phyloP scores from a whole-genome alignment of 2,113 vertebrate species.

The Phalacrocorax aristotelis region DNA sequence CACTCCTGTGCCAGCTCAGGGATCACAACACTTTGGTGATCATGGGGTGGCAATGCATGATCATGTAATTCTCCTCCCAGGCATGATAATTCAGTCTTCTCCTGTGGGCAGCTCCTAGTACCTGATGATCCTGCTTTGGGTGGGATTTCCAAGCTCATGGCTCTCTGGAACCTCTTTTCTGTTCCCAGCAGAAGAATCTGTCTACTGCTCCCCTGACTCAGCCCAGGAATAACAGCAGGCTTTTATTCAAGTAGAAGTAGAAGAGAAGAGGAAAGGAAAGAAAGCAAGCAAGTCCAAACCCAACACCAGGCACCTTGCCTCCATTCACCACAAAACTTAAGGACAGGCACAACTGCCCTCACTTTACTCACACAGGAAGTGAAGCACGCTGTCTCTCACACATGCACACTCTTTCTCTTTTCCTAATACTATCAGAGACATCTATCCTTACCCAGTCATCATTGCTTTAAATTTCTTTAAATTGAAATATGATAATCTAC shows the following conservation, averaged over 20 bases:
- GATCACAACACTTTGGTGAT: background rate
- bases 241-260: background rate
- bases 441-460: background rate
- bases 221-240: background rate
- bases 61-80: background rate
- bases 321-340: background rate
- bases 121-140: background rate
- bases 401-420: background rate
- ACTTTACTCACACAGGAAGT: background rate
- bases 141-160: background rate
- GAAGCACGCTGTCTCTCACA: background rate
- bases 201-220: fast-evolving
- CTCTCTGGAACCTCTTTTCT: background rate
- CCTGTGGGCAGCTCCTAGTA: fast-evolving
- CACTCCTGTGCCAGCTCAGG: background rate
- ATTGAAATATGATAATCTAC: background rate
- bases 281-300: background rate
- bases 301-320: background rate
- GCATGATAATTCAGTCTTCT: background rate
- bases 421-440: fast-evolving
- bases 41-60: background rate
- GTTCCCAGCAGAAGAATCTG: background rate
- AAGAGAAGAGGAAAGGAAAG: background rate
- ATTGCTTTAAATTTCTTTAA: background rate
- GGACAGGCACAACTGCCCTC: background rate